Evolutionary conservation across 2,888 invertebrate genomes (phyloP), one percentile per base, ranked within the genome.

Genomic region (Netelia fuscicornis): DNA sequence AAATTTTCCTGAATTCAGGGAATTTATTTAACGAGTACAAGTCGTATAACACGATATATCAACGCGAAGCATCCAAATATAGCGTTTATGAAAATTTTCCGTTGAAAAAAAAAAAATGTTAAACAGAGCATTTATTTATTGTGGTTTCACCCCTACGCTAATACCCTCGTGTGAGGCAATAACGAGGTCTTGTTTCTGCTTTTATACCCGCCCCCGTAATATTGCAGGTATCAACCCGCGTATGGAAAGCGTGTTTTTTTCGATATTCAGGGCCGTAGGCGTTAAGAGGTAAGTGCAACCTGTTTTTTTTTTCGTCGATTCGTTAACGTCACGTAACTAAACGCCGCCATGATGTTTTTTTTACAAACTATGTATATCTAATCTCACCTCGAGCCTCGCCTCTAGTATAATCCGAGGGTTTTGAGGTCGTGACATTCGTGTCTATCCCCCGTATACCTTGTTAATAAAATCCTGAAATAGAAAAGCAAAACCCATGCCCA

Each of bases 101-200:
- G 1, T 37, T 30, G 8, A 23, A n/a, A 58, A 67, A 60, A 23
- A n/a, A 44, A 67, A 60, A 77, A 48, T 60, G 60, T 9, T 3
- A 54, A 2, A 23, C 8, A n/a, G n/a, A 25, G 67, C 44, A 58
- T 44, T 68, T 67, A 23, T 25, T 64, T 37, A 60, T 48, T 58
- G 67, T 68, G 44, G 17, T 54, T 54, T 76, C 76, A 65, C 54
- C 56, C 44, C 37, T 11, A 23, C n/a, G 67, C 58, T 52, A 23
- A 76, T 58, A 56, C 67, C 56, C 76, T 56, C 76, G 11, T 58
- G 52, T 37, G 65, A 65, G 65, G 70, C 52, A 62, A 78, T 78
- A 60, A 52, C 60, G 60, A 68, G 58, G 44, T 77, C 77, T 65
- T 65, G 75, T 75, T 58, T 68, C 42, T 25, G 54, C 17, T 25